Evolutionary conservation across 2,888 invertebrate genomes (phyloP).

Genomic region (Bombylius discolor): DNA sequence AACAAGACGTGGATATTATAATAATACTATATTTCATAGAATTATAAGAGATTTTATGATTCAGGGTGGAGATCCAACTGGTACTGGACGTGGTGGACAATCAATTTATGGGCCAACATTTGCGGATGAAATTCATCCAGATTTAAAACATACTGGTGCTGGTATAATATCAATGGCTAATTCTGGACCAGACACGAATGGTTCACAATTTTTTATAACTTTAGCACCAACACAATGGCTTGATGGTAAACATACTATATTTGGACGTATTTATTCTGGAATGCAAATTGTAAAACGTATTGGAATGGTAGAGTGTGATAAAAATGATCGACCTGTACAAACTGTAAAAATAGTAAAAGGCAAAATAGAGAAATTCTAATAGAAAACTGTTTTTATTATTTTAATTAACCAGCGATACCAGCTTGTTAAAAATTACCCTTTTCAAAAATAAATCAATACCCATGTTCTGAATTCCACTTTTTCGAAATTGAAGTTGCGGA

Average conservation of each 20-base stretch:
- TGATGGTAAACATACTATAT: conserved; percentile 95
- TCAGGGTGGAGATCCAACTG: conserved; percentile 95
- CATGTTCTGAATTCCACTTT: no score
- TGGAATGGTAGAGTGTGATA: conserved; percentile 87
- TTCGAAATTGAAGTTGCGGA: no score
- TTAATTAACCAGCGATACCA: neutral
- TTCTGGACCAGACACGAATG: conserved; percentile 91
- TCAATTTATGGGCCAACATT: conserved; percentile 94
- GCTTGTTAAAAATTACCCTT: no score
- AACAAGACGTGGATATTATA: conserved; percentile 85
- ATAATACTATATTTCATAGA: conserved; percentile 90
- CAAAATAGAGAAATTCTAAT: conserved; percentile 30
- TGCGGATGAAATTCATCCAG: conserved; percentile 87
- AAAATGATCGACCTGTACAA: conserved; percentile 80
- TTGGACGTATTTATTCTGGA: conserved; percentile 77
- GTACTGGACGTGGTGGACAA: conserved; percentile 88
- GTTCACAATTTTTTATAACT: conserved; percentile 97
- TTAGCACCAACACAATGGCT: conserved; percentile 95
- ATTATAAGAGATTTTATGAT: conserved; percentile 91
- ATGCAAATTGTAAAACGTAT: conserved; percentile 87
- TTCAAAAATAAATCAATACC: no score
- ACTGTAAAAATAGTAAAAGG: conserved; percentile 64
- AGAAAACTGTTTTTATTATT: neutral
- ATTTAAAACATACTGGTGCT: conserved; percentile 87
- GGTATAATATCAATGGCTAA: conserved; percentile 97